Conservation (phyloP, 2,113 vertebrate genomes). For the Poeciliopsis occidentalis region DNA sequence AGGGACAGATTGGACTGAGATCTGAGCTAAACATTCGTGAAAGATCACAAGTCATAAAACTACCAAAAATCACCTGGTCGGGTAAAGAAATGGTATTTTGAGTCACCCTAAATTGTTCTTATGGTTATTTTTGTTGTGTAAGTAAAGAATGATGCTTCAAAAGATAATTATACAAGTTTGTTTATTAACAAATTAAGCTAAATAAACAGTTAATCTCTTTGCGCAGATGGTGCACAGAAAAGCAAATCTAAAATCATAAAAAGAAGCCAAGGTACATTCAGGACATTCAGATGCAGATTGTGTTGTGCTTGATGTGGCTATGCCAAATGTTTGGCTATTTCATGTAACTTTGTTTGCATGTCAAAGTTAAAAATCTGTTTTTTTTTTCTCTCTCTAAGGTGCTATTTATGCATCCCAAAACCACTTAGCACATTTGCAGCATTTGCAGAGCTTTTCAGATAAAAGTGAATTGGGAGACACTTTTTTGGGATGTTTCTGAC, state of each 20-base stretch:
- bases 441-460: too few relatives aligned
- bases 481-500: background rate
- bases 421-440: background rate
- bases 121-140: background rate
- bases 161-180: background rate
- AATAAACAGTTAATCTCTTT: background rate
- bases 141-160: background rate
- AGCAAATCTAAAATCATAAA: background rate
- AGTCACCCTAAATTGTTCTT: slow-evolving; percentile 3
- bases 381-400: background rate
- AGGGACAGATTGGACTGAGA: slow-evolving; percentile 22
- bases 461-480: too few relatives aligned
- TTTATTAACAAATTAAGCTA: background rate
- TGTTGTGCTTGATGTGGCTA: background rate
- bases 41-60: background rate
- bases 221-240: background rate
- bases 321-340: background rate
- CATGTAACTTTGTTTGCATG: background rate
- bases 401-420: too few relatives aligned
- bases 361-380: background rate
- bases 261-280: background rate
- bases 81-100: slow-evolving; percentile 9
- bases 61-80: slow-evolving; percentile 2
- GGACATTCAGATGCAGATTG: background rate
- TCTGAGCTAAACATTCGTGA: slow-evolving; percentile 1